These are phyloP conservation scores for Papilio polyxenes DNA, from an alignment of 1,140 invertebrate species.

Conservation along the genomic window DNA sequence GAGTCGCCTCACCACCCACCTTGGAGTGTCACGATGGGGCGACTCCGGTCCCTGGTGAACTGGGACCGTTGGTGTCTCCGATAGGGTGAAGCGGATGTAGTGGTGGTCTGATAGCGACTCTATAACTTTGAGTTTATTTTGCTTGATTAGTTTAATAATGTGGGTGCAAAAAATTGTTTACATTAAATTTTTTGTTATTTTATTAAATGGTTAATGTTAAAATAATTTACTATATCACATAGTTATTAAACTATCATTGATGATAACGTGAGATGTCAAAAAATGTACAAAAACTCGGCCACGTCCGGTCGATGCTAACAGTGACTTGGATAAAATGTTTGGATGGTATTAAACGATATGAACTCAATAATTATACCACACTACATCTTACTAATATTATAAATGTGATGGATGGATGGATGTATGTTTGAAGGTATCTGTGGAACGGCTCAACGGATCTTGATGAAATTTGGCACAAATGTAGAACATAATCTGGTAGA, in stretches of 20 bases:
- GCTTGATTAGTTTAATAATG: background rate
- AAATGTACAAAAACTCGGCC: constrained; percentile 41
- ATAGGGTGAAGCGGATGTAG: no score
- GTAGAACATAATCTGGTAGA: no score
- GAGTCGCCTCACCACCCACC: no score
- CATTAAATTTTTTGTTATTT: background rate
- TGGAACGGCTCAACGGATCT: no score
- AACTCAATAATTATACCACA: background rate
- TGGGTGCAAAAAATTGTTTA: background rate
- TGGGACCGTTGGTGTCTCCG: no score
- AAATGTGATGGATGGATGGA: no score
- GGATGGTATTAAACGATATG: constrained; percentile 30
- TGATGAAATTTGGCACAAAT: no score
- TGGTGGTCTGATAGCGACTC: no score
- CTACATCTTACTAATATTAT: no score
- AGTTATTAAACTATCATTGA: background rate
- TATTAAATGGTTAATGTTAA: background rate
- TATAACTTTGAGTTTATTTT: background rate
- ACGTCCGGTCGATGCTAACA: constrained; percentile 44
- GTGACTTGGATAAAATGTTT: constrained; percentile 37
- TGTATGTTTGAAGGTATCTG: no score
- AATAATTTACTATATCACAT: background rate
- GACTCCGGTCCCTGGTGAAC: no score
- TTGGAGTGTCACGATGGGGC: no score
- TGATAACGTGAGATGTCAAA: constrained; percentile 44